A percentile compares a stretch with the other conserved stretches of the same genome.
These are phyloP conservation scores for Pachyramphus minor DNA, from an alignment of 2,113 vertebrate genomes.

Conservation along the genomic window DNA sequence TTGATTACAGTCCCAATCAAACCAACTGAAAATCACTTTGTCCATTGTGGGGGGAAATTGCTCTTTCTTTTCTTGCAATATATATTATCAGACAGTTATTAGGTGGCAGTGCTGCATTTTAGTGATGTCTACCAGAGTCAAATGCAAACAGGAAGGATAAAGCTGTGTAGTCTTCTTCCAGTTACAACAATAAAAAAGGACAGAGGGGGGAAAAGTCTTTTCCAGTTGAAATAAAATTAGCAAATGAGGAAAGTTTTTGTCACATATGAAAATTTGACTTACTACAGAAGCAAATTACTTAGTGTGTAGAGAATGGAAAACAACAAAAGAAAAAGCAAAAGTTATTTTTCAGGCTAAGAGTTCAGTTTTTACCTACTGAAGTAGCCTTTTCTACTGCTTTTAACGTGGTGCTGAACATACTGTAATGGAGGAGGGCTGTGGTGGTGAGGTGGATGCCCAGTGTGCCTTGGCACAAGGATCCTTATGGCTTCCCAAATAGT, in stretches of 20 bases:
- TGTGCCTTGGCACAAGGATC: not conserved
- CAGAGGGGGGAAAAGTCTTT: fast-evolving
- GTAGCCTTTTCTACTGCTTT: not conserved
- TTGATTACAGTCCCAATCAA: not conserved
- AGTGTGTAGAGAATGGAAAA: not conserved
- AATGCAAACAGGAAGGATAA: not conserved
- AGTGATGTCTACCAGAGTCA: not conserved
- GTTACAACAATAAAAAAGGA: not conserved
- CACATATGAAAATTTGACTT: not conserved
- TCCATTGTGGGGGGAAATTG: not conserved
- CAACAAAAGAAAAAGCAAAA: not conserved
- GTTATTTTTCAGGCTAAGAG: not conserved
- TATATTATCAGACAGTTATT: not conserved
- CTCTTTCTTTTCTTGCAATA: not conserved
- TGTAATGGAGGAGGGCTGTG: not conserved
- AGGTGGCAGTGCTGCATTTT: not conserved
- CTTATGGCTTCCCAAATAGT: not conserved
- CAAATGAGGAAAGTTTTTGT: not conserved
- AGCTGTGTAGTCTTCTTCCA: not conserved
- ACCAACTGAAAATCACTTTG: not conserved
- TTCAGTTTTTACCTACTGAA: not conserved
- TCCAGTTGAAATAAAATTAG: not conserved
- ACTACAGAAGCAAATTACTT: not conserved
- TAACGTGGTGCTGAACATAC: not conserved
- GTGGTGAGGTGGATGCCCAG: not conserved